Evolutionary conservation across 2,797 vertebrate genomes (phyloP).

Genomic region (Mormyrops attenuatus): DNA sequence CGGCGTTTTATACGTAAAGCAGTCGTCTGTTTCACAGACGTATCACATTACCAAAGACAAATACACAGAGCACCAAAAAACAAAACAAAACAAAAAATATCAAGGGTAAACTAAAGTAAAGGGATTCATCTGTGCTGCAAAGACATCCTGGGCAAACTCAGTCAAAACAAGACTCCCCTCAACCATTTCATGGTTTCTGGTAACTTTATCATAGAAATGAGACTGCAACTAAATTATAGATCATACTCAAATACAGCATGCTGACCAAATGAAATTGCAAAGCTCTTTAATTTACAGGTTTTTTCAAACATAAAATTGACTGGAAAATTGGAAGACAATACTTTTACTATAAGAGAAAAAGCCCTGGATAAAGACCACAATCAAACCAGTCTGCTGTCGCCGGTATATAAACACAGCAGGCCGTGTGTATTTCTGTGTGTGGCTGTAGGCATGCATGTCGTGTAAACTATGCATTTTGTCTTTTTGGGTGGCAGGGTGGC

Average conservation of each 20-base stretch:
- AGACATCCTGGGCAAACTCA: not conserved
- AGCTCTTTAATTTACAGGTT: not conserved
- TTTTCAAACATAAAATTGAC: not conserved
- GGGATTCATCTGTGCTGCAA: not conserved
- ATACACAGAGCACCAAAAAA: not conserved
- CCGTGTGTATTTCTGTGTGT: not conserved
- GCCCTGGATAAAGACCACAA: not conserved
- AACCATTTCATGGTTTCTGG: not conserved
- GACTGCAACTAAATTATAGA: not conserved
- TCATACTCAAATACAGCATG: not conserved
- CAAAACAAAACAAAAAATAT: not conserved
- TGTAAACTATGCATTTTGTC: not conserved
- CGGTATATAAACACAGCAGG: not conserved
- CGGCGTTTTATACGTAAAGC: not conserved
- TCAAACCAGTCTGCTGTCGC: not conserved
- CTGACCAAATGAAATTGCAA: not conserved
- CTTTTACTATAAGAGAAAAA: not conserved
- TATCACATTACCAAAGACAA: not conserved
- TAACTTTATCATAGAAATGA: not conserved
- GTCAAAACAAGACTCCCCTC: not conserved
- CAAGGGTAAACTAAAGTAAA: not conserved
- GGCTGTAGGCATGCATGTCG: not conserved
- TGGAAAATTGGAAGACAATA: conserved; percentile 3
- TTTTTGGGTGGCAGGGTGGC: not conserved
- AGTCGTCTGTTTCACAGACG: not conserved